Percentiles rank a stretch among this genome's conserved stretches.
phyloP scores from a whole-genome alignment of 2,888 invertebrate species.

The Cataglyphis rosenhaueri region DNA sequence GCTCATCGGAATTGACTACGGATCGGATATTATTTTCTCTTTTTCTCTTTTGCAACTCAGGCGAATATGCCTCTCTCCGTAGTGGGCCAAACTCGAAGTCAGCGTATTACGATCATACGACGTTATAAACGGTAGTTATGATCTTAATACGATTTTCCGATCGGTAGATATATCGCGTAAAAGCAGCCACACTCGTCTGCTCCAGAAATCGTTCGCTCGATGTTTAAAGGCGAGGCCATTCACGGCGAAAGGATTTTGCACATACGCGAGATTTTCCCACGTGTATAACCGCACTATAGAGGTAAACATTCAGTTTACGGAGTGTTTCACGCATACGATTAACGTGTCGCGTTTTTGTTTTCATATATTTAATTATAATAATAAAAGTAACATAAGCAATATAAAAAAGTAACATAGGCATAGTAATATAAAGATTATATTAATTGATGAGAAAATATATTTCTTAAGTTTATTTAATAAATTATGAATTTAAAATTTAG shows the following conservation, averaged over 20 bases:
- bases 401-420: background rate
- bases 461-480: background rate
- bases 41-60: background rate
- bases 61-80: slow-evolving; percentile 5
- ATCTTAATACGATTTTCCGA: slow-evolving; percentile 26
- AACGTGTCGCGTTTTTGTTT: background rate
- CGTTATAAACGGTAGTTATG: slow-evolving; percentile 6
- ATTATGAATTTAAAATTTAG: background rate
- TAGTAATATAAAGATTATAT: background rate
- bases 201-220: slow-evolving; percentile 66
- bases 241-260: slow-evolving; percentile 71
- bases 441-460: background rate
- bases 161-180: slow-evolving; percentile 1
- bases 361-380: background rate
- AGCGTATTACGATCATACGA: slow-evolving; percentile 5
- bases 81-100: slow-evolving; percentile 18
- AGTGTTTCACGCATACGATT: background rate
- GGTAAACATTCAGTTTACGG: slow-evolving; percentile 33
- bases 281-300: slow-evolving; percentile 54
- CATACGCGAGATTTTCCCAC: slow-evolving; percentile 63
- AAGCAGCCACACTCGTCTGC: slow-evolving; percentile 48
- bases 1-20: slow-evolving; percentile 39
- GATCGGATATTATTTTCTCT: slow-evolving; percentile 26
- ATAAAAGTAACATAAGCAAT: background rate
- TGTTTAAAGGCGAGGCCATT: slow-evolving; percentile 70